These are phyloP conservation scores for Lobophora halterata DNA, from an alignment of 2,888 invertebrate genomes.

Conservation along the genomic window DNA sequence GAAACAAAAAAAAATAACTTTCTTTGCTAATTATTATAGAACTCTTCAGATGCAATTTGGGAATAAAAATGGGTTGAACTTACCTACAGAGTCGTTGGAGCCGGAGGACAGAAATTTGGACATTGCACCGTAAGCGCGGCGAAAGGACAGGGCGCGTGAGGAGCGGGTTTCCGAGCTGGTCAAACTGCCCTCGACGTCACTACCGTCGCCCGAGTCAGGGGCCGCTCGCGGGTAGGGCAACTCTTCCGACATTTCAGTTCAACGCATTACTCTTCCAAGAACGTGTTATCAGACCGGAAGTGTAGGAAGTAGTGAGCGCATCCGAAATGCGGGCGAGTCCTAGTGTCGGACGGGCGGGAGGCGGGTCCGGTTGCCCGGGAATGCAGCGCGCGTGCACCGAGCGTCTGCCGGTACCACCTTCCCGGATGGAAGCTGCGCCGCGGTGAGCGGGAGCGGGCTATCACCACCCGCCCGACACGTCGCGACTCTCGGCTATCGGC, in stretches of 20 bases:
- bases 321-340: slow-evolving; percentile 30
- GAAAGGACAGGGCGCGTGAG: background rate
- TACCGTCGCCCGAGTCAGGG: slow-evolving; percentile 2
- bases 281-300: slow-evolving; percentile 27
- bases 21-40: too few relatives aligned
- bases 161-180: slow-evolving; percentile 4
- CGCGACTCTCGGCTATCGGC: slow-evolving; percentile 10
- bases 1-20: too few relatives aligned
- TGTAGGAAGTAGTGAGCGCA: slow-evolving; percentile 42
- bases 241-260: too few relatives aligned
- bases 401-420: too few relatives aligned
- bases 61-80: background rate
- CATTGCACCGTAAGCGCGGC: slow-evolving; percentile 8
- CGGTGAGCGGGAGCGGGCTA: slow-evolving; percentile 37
- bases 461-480: slow-evolving; percentile 54
- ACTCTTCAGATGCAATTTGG: too few relatives aligned
- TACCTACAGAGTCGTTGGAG: slow-evolving; percentile 8
- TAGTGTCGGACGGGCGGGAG: slow-evolving; percentile 40
- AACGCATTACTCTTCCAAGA: slow-evolving; percentile 2
- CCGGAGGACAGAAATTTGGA: slow-evolving; percentile 7
- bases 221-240: slow-evolving; percentile 6
- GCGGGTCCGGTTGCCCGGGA: slow-evolving; percentile 47
- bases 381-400: slow-evolving; percentile 43
- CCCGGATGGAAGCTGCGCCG: too few relatives aligned
- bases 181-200: slow-evolving; percentile 1